Evolutionary conservation across 2,797 vertebrate species (phyloP).

Genomic region (Melanotaenia trifasciata): DNA sequence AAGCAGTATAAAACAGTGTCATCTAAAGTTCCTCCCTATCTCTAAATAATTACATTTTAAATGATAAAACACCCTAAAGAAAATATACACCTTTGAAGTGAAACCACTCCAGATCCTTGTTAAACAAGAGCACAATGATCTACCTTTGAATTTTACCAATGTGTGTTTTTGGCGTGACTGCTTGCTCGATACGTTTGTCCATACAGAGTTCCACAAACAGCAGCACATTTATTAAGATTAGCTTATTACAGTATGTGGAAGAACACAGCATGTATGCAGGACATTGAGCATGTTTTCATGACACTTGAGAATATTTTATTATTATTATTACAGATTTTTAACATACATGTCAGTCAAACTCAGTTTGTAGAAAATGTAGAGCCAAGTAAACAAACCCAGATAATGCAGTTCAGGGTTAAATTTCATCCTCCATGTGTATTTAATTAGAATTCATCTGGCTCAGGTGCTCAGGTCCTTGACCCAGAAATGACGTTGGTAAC

Average conservation of each 20-base stretch:
- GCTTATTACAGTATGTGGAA: conserved; percentile 28
- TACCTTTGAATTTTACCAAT: not conserved
- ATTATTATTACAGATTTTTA: not conserved
- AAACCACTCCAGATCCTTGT: not conserved
- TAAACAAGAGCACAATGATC: conserved; percentile 1
- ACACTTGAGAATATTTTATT: not conserved
- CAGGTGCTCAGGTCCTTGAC: too few species aligned
- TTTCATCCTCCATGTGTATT: too few species aligned
- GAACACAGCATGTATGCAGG: conserved; percentile 32
- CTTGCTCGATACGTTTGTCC: not conserved
- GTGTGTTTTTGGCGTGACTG: not conserved
- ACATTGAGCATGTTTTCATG: too few species aligned
- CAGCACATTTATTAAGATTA: not conserved
- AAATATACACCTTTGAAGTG: not conserved
- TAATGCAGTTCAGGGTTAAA: too few species aligned
- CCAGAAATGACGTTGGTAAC: too few species aligned
- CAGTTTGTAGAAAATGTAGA: too few species aligned
- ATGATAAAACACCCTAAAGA: not conserved
- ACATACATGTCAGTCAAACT: too few species aligned
- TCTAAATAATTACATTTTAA: conserved; percentile 1
- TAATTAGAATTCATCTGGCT: too few species aligned
- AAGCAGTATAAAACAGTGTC: conserved; percentile 47
- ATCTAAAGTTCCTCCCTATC: conserved; percentile 37
- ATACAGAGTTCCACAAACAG: not conserved
- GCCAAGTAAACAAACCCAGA: too few species aligned